Base-by-base conservation (phyloP, 2,888 invertebrate species). In the Caenorhabditis sp. region DNA sequence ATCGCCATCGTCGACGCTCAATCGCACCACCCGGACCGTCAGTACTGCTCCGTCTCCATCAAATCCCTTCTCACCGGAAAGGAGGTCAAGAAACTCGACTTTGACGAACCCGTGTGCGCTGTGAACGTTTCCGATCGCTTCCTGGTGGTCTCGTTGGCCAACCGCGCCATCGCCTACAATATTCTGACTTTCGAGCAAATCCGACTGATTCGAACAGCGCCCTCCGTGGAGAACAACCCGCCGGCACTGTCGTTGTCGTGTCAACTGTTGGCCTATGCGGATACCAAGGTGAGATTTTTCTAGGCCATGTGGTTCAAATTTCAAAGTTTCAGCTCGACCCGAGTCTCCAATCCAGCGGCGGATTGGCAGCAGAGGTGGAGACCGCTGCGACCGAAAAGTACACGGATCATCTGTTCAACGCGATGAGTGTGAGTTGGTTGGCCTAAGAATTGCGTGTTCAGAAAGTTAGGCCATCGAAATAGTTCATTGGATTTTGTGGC, bases 381-480 rank as follows among this genome's bases (percentile, higher is more conserved):
- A 80, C 83, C n/a, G 51, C 76, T 10, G 77, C 56, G n/a, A 80
- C 44, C 38, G 86, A 85, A 10, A 82, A 93, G n/a, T 93, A 93
- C 84, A 92, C 93, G 72, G 93, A 93, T 63, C 93, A 93, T 47
- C 92, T 93, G 58, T 92, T 93, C 82, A 93, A 91, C 88, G 93
- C 93, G 69, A 93, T 93, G 54, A 93, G 93, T 92, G 93, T 93
- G 82, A 19, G 63, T 28, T n/a, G n/a, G n/a, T n/a, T n/a, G n/a
- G n/a, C n/a, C n/a, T n/a, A n/a, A n/a, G n/a, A n/a, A 31, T 6
- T 31, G 31, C 5, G 31, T n/a, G n/a, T n/a, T n/a, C n/a, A 31
- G 31, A 31, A 31, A 31, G 31, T 31, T 31, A 31, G 31, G 22
- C 24, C 54, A 54, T 7, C 26, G 54, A n/a, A n/a, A n/a, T n/a